These are phyloP conservation scores for Diplosoma virens DNA, from an alignment of 23 tunicate species.

Conservation along the genomic window DNA sequence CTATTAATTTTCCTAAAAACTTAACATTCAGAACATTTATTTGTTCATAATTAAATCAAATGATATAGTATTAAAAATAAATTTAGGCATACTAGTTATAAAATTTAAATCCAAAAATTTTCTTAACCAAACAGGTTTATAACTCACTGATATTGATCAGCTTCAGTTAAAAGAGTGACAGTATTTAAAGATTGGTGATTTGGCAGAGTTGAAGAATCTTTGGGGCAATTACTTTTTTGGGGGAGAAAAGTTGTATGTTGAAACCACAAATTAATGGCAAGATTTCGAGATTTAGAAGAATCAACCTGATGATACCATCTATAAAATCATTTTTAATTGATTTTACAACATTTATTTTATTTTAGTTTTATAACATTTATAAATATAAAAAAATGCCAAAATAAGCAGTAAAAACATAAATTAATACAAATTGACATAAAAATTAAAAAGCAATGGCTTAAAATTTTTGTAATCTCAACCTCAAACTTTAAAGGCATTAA, in stretches of 20 bases:
- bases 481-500: no score
- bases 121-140: no score
- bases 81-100: no score
- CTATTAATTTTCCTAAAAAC: no score
- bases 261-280: slow-evolving; percentile 73
- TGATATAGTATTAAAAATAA: no score
- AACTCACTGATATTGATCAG: no score
- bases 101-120: no score
- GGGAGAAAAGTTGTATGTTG: slow-evolving; percentile 11
- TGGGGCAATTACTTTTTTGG: slow-evolving; percentile 6
- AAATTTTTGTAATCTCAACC: no score
- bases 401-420: background rate
- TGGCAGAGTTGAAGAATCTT: background rate
- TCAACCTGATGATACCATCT: slow-evolving; percentile 79
- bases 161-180: background rate
- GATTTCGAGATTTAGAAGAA: slow-evolving; percentile 49
- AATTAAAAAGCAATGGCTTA: no score
- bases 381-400: no score
- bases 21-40: no score
- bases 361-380: background rate
- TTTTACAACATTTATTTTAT: background rate
- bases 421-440: background rate
- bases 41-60: no score
- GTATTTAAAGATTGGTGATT: background rate
- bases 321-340: background rate